Base-by-base conservation (phyloP, 2,113 vertebrate species). In the Cheirogaleus medius region DNA sequence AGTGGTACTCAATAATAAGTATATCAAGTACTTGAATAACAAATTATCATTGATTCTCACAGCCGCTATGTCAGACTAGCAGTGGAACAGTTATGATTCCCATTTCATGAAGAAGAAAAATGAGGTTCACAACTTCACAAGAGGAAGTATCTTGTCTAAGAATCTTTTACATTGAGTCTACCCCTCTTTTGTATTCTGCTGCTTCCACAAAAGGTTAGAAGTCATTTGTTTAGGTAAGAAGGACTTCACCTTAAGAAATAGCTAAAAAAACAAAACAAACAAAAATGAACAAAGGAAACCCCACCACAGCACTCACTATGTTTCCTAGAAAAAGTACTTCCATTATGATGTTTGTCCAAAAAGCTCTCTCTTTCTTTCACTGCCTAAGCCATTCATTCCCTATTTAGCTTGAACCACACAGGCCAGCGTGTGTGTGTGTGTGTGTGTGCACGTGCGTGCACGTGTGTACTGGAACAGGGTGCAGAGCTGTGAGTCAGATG, bases 251-350 rank as follows among this genome's bases (percentile, higher is more conserved):
- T 89, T 42, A 68, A 74, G 25, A 81, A 85, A 80, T 32, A 23
- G 39, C 39, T 37, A 8, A 14, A 29, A 10, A n/a, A 11, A 54
- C 54, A 49, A 10, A 66, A 49, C 3, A 66, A 88, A 32, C 25
- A 74, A n/a, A 42, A 82, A 25, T 34, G 74, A n/a, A 42, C 54
- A 29, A 42, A 60, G 49, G 49, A 13, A 49, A 49, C 11, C 5
- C 49, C 49, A 49, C 49, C 49, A 52, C 11, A 80, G n/a, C 8
- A 76, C 47, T 90, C 68, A 47, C 4, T 87, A 52, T 17, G n/a
- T 96, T 80, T 74, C n/a, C 73, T 29, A 60, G 42, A 52, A 83
- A 78, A 96, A 81, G 52, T 74, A 74, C 39, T 77, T 95, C 90
- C 71, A 92, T 85, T 77, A 56, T n/a, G 49, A 44, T n/a, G 13